Conservation (phyloP, 2,888 invertebrate species). For the Rutpela maculata region DNA sequence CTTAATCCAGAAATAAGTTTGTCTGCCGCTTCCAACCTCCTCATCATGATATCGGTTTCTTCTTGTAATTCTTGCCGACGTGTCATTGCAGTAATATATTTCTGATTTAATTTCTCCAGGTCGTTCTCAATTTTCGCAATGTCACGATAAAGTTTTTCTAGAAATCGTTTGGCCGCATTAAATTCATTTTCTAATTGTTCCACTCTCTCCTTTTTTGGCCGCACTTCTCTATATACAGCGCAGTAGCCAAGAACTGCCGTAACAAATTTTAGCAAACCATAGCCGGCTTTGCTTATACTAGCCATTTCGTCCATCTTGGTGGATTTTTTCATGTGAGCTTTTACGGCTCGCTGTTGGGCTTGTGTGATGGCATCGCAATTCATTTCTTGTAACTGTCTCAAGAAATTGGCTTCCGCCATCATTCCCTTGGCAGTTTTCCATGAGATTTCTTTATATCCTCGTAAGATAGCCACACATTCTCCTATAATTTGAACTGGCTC, state of each 20-base stretch:
- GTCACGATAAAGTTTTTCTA: conserved; percentile 86
- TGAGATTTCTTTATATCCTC: conserved; percentile 88
- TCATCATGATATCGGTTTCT: conserved; percentile 88
- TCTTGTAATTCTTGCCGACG: conserved; percentile 82
- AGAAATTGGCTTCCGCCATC: conserved; percentile 93
- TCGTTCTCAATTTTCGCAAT: conserved; percentile 83
- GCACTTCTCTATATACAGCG: conserved; percentile 89
- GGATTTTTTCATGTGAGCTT: conserved; percentile 83
- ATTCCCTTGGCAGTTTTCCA: conserved; percentile 95
- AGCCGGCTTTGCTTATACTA: conserved; percentile 89
- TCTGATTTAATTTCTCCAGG: conserved; percentile 81
- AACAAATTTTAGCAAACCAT: conserved; percentile 89
- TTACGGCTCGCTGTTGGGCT: conserved; percentile 82
- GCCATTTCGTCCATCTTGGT: conserved; percentile 90
- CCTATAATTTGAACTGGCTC: conserved; percentile 92
- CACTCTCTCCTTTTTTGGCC: conserved; percentile 90
- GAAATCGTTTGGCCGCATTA: conserved; percentile 77
- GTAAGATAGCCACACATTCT: conserved; percentile 91
- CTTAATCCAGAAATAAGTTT: conserved; percentile 90
- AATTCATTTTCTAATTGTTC: conserved; percentile 86
- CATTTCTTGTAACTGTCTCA: conserved; percentile 88
- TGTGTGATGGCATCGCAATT: conserved; percentile 87
- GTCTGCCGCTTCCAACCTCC: conserved; percentile 88
- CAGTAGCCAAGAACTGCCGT: conserved; percentile 93
- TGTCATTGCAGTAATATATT: conserved; percentile 86